Conservation (phyloP, 2,113 vertebrate species). For the Rhea pennata region DNA sequence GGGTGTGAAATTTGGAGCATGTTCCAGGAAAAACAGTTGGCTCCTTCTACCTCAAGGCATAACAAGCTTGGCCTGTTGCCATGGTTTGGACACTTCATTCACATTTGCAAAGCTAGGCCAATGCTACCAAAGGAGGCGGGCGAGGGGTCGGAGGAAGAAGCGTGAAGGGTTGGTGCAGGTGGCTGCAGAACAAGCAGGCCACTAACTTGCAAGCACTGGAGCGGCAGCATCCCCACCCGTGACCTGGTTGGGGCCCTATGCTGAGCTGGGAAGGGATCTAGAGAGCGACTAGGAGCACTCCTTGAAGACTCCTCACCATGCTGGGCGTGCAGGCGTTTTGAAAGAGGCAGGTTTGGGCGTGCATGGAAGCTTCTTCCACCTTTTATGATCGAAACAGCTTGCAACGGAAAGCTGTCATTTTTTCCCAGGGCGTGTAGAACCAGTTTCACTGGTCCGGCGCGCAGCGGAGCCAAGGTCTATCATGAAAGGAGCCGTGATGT, state of each 20-base stretch:
- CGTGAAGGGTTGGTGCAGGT: neutral
- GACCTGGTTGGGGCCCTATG: neutral
- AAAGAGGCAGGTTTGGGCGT: constrained; percentile 70
- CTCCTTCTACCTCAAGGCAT: constrained; percentile 70
- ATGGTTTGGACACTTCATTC: constrained; percentile 35
- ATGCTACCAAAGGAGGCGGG: neutral
- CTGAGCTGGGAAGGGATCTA: neutral
- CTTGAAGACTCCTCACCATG: neutral
- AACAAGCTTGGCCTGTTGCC: constrained; percentile 71
- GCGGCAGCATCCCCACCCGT: neutral
- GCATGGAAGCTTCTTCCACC: constrained; percentile 56
- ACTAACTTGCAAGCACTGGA: neutral
- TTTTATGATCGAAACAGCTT: constrained; percentile 60
- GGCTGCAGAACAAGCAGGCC: neutral
- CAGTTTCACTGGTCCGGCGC: constrained; percentile 72
- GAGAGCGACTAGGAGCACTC: neutral
- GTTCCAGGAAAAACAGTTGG: constrained; percentile 72
- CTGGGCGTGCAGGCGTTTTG: constrained; percentile 13
- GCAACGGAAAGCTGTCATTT: constrained; percentile 74
- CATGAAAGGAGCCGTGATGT: neutral
- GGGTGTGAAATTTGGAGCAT: constrained; percentile 55
- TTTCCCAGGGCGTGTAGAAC: constrained; percentile 78
- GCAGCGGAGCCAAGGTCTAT: constrained; percentile 5
- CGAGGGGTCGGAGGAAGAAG: neutral
- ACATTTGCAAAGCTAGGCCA: accelerated